Evolutionary conservation across 2,797 vertebrate species (phyloP).

Genomic region (Danio kyathit): DNA sequence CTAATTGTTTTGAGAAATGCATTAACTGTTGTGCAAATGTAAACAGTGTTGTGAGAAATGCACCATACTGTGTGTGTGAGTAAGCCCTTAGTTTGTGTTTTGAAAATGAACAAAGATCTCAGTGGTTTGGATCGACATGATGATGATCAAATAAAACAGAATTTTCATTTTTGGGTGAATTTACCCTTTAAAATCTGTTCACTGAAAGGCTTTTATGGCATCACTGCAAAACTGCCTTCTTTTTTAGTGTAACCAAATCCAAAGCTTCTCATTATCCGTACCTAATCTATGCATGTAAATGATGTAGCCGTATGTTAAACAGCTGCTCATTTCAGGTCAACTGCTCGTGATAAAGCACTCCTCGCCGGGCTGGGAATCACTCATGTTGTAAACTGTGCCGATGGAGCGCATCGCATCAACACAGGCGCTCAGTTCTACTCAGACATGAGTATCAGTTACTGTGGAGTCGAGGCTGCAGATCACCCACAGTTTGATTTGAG

Average conservation of each 20-base stretch:
- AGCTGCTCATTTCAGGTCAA: constrained; percentile 67
- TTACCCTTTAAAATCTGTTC: no score
- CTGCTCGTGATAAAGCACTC: constrained; percentile 78
- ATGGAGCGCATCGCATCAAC: constrained; percentile 80
- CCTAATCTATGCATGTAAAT: neutral
- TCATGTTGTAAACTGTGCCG: constrained; percentile 83
- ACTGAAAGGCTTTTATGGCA: no score
- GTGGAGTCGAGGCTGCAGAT: constrained; percentile 83
- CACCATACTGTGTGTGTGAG: no score
- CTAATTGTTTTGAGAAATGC: no score
- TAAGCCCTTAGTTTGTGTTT: no score
- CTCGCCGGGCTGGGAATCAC: constrained; percentile 82
- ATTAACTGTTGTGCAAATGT: no score
- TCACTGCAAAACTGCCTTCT: no score
- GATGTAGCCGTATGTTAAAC: neutral
- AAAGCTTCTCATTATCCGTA: neutral
- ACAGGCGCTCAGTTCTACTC: constrained; percentile 83
- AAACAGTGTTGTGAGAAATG: no score
- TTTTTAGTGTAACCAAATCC: neutral
- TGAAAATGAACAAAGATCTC: no score
- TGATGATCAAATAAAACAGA: no score
- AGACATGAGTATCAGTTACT: constrained; percentile 79
- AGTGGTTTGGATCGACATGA: no score
- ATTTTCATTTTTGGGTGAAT: no score
- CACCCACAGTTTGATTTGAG: constrained; percentile 84